Evolutionary conservation across 1,140 invertebrate species (phyloP).

Genomic region (Gryllus bimaculatus): DNA sequence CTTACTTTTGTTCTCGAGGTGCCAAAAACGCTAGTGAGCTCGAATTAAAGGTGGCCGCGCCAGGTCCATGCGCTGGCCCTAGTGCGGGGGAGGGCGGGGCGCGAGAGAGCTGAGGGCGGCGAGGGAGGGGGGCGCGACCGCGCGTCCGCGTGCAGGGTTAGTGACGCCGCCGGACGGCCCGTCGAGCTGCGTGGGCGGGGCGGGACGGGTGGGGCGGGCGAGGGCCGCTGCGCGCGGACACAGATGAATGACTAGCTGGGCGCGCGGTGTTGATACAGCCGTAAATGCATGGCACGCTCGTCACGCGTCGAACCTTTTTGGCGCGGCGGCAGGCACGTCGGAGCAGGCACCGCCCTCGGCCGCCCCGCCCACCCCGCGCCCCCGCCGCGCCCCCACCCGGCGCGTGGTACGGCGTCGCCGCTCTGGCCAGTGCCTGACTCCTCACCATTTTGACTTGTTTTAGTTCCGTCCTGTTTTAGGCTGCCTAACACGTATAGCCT

Average conservation of each 20-base stretch:
- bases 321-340: background rate
- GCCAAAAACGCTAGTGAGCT: background rate
- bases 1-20: too few relatives aligned
- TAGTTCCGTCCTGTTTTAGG: too few relatives aligned
- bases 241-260: background rate
- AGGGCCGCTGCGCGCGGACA: too few relatives aligned
- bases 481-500: too few relatives aligned
- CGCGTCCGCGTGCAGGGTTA: background rate
- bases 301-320: background rate
- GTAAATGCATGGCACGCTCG: background rate
- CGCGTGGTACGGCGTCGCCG: too few relatives aligned
- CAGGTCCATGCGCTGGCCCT: background rate
- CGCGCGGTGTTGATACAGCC: background rate
- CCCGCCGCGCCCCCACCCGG: background rate
- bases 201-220: too few relatives aligned
- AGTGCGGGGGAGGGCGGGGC: background rate
- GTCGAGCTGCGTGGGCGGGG: background rate
- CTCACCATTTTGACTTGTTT: too few relatives aligned
- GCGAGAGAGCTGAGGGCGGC: too few relatives aligned
- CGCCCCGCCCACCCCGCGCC: too few relatives aligned
- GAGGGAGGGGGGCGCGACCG: background rate
- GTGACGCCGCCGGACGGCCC: too few relatives aligned
- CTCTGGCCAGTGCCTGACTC: too few relatives aligned
- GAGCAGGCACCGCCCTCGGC: background rate
- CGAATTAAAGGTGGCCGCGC: background rate